Conservation (phyloP, 1,140 invertebrate genomes). For the Ectropis grisescens region DNA sequence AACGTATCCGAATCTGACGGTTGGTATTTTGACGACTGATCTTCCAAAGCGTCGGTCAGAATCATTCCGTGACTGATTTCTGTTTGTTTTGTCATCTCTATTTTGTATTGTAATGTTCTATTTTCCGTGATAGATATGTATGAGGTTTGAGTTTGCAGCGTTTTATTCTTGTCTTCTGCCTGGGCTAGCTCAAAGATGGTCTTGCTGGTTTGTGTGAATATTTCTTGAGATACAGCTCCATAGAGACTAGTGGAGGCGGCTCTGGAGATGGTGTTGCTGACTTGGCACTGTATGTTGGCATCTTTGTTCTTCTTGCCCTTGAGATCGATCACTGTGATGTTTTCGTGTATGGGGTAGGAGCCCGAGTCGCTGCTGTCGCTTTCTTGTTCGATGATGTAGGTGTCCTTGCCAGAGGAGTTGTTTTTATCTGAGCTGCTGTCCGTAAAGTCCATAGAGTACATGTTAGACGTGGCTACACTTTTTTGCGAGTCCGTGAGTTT, state of each 20-base stretch:
- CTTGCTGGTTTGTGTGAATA: constrained; percentile 56
- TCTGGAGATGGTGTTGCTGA: constrained; percentile 13
- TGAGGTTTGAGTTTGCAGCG: constrained; percentile 51
- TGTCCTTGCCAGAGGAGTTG: constrained; percentile 48
- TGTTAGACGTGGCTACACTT: constrained; percentile 44
- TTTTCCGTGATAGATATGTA: constrained; percentile 39
- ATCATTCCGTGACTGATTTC: no score
- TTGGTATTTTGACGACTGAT: constrained; percentile 26
- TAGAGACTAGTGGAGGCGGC: constrained; percentile 14
- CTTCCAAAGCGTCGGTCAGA: constrained; percentile 13
- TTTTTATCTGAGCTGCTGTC: constrained; percentile 45
- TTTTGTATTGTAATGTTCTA: constrained; percentile 33
- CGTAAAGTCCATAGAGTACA: constrained; percentile 50
- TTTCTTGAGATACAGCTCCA: constrained; percentile 33
- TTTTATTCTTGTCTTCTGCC: constrained; percentile 17
- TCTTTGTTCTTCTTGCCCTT: constrained; percentile 6
- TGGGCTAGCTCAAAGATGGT: constrained; percentile 49
- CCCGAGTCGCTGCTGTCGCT: constrained; percentile 42
- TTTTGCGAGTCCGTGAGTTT: constrained; percentile 47
- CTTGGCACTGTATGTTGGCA: constrained; percentile 6
- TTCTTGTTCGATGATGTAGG: constrained; percentile 43
- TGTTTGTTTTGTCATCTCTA: constrained; percentile 2
- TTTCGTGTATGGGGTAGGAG: constrained; percentile 16
- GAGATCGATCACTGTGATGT: constrained; percentile 17
- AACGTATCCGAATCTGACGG: constrained; percentile 19